phyloP scores from a whole-genome alignment of 2,113 vertebrate genomes.

The Plotosus lineatus region DNA sequence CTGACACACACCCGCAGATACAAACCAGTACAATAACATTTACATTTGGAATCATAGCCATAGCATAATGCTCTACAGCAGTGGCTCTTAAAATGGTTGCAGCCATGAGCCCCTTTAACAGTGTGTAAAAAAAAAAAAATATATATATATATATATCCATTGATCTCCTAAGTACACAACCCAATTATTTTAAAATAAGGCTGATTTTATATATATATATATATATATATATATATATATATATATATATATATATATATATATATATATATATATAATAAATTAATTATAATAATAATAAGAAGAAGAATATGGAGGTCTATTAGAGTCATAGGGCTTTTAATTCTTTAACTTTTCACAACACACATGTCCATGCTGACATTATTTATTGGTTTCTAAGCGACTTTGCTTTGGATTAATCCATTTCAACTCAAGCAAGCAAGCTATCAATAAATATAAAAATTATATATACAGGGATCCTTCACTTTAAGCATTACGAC shows the following conservation, averaged over 20 bases:
- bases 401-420: not conserved
- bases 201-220: not conserved
- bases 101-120: not conserved
- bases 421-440: not conserved
- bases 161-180: not conserved
- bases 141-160: not conserved
- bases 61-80: slow-evolving; percentile 64
- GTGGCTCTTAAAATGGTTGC: not conserved
- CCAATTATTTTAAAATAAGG: not conserved
- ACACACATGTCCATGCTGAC: not conserved
- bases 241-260: too few species aligned
- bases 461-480: too few species aligned
- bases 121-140: not conserved
- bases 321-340: not conserved
- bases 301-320: not conserved
- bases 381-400: not conserved
- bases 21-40: slow-evolving; percentile 82
- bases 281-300: too few species aligned
- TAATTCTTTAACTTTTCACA: not conserved
- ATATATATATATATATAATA: too few species aligned
- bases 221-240: too few species aligned
- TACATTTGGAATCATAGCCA: slow-evolving; percentile 78
- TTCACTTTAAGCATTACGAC: too few species aligned
- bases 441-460: not conserved
- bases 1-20: slow-evolving; percentile 36